phyloP scores from a whole-genome alignment of 2,113 vertebrate genomes.

The Neopipo cinnamomea region DNA sequence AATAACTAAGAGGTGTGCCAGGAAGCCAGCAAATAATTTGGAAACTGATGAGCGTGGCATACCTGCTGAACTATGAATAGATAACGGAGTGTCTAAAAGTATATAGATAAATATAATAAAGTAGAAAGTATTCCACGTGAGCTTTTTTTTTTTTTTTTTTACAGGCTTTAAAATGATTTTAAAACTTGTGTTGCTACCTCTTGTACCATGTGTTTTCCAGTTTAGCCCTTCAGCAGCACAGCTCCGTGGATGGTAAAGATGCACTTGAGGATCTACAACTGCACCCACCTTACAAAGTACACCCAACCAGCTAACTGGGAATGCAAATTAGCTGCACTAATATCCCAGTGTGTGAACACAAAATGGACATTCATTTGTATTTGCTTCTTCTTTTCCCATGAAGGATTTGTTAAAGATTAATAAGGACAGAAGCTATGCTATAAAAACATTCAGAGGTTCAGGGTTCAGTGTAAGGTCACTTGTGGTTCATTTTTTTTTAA shows the following conservation, averaged over 20 bases:
- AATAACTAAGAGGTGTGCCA: conserved; percentile 74
- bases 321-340: background rate
- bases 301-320: background rate
- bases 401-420: background rate
- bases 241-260: background rate
- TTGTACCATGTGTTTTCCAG: background rate
- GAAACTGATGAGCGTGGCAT: conserved; percentile 67
- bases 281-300: background rate
- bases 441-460: background rate
- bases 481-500: background rate
- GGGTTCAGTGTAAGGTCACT: background rate
- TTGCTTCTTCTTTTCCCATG: background rate
- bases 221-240: background rate
- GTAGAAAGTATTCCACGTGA: background rate
- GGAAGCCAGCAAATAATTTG: conserved; percentile 72
- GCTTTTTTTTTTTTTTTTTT: background rate
- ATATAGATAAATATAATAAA: conserved; percentile 53
- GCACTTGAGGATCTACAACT: background rate
- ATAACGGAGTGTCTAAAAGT: conserved; percentile 49
- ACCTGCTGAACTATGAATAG: conserved; percentile 70
- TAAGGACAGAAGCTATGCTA: background rate
- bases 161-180: background rate
- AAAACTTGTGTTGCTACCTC: background rate
- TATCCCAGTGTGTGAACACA: background rate
- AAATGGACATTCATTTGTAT: background rate